Evolutionary conservation across 53 echinoderm and acorn worm genomes (phyloP), one percentile per base, ranked within the genome.

Genomic region (Stichopus horrens): DNA sequence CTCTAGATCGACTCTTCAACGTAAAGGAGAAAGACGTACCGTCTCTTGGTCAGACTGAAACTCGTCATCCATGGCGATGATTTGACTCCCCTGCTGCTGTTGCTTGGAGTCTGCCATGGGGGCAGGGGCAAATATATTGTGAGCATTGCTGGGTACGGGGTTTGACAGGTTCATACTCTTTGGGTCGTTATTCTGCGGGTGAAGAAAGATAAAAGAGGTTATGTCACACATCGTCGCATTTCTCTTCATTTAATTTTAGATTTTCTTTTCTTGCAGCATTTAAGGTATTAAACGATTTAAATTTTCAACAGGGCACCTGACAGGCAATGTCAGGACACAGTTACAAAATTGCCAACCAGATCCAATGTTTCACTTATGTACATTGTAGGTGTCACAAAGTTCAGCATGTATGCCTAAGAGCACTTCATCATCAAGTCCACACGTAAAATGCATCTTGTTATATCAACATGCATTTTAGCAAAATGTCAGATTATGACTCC

Each of bases 11-110:
- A 37, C 37, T 37, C 37, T 37, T 37, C 37, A 16, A 63, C 7
- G 6, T 18, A 71, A 71, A 68, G 19, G 71, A 71, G 7, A 7
- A 16, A 18, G 37, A 77, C 96, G 73, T 90, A 96, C 96, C 86
- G 91, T 93, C 91, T 93, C 94, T 57, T 80, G 92, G 79, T 94
- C 94, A 0, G 94, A 94, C 53, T 90, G 90, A 89, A 96, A 96
- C 55, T 96, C 96, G 13, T 96, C 96, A 14, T 96, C 96, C 96
- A 96, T 96, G 14, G 93, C 95, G 76, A 96, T 93, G 87, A 96
- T 96, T 51, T 89, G 88, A 5, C 74, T 89, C 55, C 92, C 91
- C 18, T 55, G 21, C 74, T 80, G 74, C 53, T 55, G 51, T 67
- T 90, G 90, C 9, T 20, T n/a, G 23, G 56, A 55, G 53, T 74